Evolutionary conservation across 2,888 invertebrate species (phyloP).

Genomic region (Ditylenchus weischeri): DNA sequence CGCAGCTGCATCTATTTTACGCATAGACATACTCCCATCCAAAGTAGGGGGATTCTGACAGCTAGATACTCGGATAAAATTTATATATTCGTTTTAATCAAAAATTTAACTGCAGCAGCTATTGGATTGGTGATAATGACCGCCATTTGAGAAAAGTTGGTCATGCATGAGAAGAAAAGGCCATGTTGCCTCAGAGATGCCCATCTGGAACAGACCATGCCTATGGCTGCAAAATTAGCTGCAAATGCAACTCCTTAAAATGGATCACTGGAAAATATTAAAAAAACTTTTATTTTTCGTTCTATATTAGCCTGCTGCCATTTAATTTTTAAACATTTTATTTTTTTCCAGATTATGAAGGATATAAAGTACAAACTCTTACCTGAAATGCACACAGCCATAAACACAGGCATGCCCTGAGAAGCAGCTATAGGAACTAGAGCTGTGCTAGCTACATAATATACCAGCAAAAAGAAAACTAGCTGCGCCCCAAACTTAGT

Average conservation of each 20-base stretch:
- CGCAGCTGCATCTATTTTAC: slow-evolving; percentile 37
- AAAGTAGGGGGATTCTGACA: not conserved
- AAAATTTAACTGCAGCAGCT: slow-evolving; percentile 42
- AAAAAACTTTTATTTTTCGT: no score
- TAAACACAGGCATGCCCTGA: slow-evolving; percentile 28
- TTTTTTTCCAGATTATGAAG: no score
- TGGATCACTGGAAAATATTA: no score
- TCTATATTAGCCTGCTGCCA: no score
- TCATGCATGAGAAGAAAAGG: slow-evolving; percentile 49
- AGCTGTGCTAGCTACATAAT: slow-evolving; percentile 41
- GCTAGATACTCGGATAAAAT: not conserved
- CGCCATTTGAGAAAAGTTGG: slow-evolving; percentile 52
- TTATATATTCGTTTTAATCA: not conserved
- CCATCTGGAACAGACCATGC: slow-evolving; percentile 51
- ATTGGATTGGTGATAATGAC: slow-evolving; percentile 55
- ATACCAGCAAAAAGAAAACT: slow-evolving; percentile 47
- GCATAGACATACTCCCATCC: slow-evolving; percentile 39
- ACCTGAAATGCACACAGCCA: slow-evolving; percentile 49
- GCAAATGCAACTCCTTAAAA: slow-evolving; percentile 50
- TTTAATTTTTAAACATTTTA: no score
- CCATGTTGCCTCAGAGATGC: slow-evolving; percentile 50
- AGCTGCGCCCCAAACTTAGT: slow-evolving; percentile 41
- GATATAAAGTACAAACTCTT: not conserved
- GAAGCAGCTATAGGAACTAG: slow-evolving; percentile 34
- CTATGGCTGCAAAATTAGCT: slow-evolving; percentile 53